Percentiles rank a stretch among this genome's conserved stretches.
Evolutionary conservation across 2,113 vertebrate species (phyloP).

Genomic region (Phycodurus eques): DNA sequence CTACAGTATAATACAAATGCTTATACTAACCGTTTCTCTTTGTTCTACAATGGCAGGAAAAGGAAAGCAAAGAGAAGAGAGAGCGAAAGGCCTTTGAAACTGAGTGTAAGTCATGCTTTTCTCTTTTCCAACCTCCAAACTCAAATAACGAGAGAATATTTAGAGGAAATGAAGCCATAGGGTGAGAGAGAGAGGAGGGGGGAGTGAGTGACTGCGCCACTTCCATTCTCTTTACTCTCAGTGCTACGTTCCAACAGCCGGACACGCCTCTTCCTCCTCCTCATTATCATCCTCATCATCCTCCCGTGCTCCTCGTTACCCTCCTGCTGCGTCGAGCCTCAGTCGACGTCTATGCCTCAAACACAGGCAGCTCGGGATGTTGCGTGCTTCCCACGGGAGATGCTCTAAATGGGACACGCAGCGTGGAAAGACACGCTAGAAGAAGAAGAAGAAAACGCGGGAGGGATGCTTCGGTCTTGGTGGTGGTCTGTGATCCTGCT

Average conservation of each 20-base stretch:
- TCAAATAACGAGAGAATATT: no score
- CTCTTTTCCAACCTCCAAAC: no score
- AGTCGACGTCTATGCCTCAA: constrained; percentile 49
- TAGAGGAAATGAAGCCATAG: not conserved
- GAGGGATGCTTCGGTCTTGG: constrained; percentile 2
- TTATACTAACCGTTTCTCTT: no score
- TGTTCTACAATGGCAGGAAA: no score
- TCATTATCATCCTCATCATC: constrained; percentile 3
- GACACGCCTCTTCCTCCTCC: not conserved
- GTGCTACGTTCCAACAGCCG: constrained; percentile 22
- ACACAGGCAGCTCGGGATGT: constrained; percentile 29
- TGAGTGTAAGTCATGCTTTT: no score
- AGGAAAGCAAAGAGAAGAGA: no score
- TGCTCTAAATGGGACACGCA: constrained; percentile 61
- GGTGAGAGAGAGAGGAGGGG: constrained; percentile 18
- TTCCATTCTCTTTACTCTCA: constrained; percentile 36
- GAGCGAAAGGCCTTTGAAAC: no score
- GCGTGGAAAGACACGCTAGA: constrained; percentile 68
- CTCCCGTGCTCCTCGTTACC: constrained; percentile 10
- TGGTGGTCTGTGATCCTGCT: constrained; percentile 65
- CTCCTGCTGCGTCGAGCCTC: constrained; percentile 51
- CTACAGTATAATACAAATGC: no score
- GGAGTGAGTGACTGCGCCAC: constrained; percentile 60
- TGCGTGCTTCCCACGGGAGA: constrained; percentile 58
- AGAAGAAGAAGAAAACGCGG: constrained; percentile 59